Conservation (phyloP, 2,888 invertebrate genomes). For the Seira ritae region DNA sequence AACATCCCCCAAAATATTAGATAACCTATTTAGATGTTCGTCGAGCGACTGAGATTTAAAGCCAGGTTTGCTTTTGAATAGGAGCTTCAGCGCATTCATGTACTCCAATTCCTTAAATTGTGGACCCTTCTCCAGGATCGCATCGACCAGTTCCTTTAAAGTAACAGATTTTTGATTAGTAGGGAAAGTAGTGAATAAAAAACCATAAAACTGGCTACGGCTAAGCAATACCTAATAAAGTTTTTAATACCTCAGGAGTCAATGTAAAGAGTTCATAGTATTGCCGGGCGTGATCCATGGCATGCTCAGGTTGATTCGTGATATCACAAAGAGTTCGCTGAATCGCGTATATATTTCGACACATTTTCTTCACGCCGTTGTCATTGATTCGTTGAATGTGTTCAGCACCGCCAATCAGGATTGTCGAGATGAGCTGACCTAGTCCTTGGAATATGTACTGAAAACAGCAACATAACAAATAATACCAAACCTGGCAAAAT, state of each 20-base stretch:
- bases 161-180: neutral
- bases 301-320: slow-evolving; percentile 87
- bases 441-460: slow-evolving; percentile 94
- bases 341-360: slow-evolving; percentile 88
- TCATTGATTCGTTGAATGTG: slow-evolving; percentile 88
- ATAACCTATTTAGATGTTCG: slow-evolving; percentile 86
- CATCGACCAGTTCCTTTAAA: slow-evolving; percentile 86
- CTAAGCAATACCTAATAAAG: neutral
- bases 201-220: neutral
- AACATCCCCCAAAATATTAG: slow-evolving; percentile 89
- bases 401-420: slow-evolving; percentile 87
- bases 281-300: slow-evolving; percentile 91
- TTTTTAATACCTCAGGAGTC: slow-evolving; percentile 84
- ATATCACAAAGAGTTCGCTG: slow-evolving; percentile 92
- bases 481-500: slow-evolving; percentile 25
- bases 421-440: slow-evolving; percentile 87
- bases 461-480: slow-evolving; percentile 74
- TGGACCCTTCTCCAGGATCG: slow-evolving; percentile 90
- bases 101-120: slow-evolving; percentile 93
- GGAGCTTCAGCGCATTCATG: slow-evolving; percentile 87
- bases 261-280: slow-evolving; percentile 92
- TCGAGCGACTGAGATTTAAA: slow-evolving; percentile 75
- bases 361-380: slow-evolving; percentile 88
- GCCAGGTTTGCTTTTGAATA: slow-evolving; percentile 81
- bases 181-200: slow-evolving; percentile 19